phyloP scores from a whole-genome alignment of 23 tunicate genomes.

The Ascidia mentula region DNA sequence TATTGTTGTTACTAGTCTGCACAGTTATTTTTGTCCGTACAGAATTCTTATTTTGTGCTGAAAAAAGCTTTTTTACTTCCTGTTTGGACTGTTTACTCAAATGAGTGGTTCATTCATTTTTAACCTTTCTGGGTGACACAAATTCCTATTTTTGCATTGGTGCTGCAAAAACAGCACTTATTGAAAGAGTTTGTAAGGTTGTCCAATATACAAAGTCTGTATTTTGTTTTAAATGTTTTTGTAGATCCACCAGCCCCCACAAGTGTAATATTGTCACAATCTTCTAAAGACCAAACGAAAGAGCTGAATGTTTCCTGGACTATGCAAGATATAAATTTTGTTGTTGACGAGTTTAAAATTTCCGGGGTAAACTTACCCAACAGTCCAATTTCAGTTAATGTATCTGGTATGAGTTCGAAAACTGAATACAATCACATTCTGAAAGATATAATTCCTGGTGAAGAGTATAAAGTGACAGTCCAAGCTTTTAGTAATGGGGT shows the following conservation, averaged over 20 bases:
- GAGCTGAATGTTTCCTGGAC: not conserved
- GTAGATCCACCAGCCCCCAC: not conserved
- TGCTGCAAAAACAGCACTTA: too few species aligned
- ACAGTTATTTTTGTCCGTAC: too few species aligned
- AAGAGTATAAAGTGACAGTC: not conserved
- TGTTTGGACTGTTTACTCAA: too few species aligned
- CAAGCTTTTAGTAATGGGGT: not conserved
- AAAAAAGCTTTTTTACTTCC: too few species aligned
- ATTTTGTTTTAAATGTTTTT: not conserved
- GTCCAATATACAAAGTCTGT: too few species aligned
- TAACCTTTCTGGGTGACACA: too few species aligned
- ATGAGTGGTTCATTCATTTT: too few species aligned
- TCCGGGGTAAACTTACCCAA: not conserved
- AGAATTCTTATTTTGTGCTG: too few species aligned
- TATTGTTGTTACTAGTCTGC: too few species aligned
- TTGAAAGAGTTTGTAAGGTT: too few species aligned
- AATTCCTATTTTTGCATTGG: too few species aligned
- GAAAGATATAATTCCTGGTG: constrained; percentile 3
- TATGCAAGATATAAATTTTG: not conserved
- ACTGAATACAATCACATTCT: not conserved
- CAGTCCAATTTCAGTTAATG: not conserved
- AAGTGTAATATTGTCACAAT: not conserved
- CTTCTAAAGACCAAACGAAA: not conserved
- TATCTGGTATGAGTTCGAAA: not conserved
- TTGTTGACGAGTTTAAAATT: not conserved